Evolutionary conservation across 53 echinoderm and acorn worm genomes (phyloP), one percentile per base, ranked within the genome.

Genomic region (Mesocentrotus franciscanus): DNA sequence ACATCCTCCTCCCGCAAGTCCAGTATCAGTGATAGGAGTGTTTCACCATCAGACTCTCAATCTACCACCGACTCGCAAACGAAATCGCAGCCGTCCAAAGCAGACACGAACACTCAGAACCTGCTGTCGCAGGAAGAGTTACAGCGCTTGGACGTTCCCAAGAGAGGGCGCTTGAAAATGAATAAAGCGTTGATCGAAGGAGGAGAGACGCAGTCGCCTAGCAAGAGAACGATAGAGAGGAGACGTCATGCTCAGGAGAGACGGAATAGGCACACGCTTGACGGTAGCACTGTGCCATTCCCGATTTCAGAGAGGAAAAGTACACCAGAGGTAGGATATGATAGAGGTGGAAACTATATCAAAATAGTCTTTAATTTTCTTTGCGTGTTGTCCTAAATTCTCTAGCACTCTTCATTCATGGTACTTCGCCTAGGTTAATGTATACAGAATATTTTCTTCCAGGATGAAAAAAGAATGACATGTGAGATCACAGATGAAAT

Each of bases 121-220:
- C 90, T 95, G 81, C 91, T 96, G 57, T 95, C 96, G 13, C 95
- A 96, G 94, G 98, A 98, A 57, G 98, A 98, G 75, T 76, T 98
- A 56, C 96, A 96, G 93, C 95, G 97, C 74, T 91, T 98, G 95
- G 98, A 98, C 89, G 95, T 96, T 24, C 97, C 98, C 55, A 96
- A 95, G 89, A 62, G 90, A 87, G 92, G 93, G 35, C 96, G 96
- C 76, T 72, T 96, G 74, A 95, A 96, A 72, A n/a, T 96, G 33
- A 92, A 95, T 27, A 97, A 97, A 89, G 94, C 95, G 4, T 94
- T 97, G 92, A 93, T 97, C 12, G 97, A 98, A 17, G 81, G 96
- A 20, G 98, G 96, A n/a, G 98, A 98, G 90, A 96, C 97, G 8
- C 98, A 97, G 30, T 98, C 99, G 8, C 99, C 99, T 6, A 99